Conservation (phyloP, 2,888 invertebrate genomes). For the Acanthococcus lagerstroemiae region DNA sequence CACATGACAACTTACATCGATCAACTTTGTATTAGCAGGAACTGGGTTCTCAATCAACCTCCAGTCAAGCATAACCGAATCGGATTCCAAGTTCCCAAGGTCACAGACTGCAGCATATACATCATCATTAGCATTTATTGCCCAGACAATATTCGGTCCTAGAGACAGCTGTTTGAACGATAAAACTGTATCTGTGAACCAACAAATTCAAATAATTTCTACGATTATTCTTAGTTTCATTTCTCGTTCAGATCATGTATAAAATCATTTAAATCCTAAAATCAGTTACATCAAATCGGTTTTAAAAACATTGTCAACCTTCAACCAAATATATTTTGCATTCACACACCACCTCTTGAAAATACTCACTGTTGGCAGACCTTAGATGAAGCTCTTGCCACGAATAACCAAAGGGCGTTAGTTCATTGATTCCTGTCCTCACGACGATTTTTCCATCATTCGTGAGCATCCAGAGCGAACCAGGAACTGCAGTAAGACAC, state of each 20-base stretch:
- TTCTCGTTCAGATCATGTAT: neutral
- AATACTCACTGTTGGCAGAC: neutral
- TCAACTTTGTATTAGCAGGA: slow-evolving; percentile 3
- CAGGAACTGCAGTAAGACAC: slow-evolving; percentile 42
- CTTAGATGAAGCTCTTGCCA: slow-evolving; percentile 8
- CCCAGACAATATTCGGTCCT: slow-evolving; percentile 45
- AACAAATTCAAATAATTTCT: neutral
- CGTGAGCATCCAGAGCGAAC: slow-evolving; percentile 45
- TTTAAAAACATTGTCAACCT: too few species aligned
- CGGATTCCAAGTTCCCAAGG: slow-evolving; percentile 41
- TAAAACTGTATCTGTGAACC: slow-evolving; percentile 30
- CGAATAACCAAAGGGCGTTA: slow-evolving; percentile 41
- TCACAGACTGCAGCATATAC: slow-evolving; percentile 45
- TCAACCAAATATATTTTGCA: neutral
- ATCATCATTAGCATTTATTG: slow-evolving; percentile 44
- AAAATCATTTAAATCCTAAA: neutral
- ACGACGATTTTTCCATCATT: slow-evolving; percentile 43
- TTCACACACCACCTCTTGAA: neutral
- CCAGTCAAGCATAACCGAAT: slow-evolving; percentile 45
- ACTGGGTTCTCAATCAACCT: slow-evolving; percentile 40
- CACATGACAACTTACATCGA: slow-evolving; percentile 7
- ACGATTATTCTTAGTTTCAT: neutral
- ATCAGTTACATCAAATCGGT: too few species aligned
- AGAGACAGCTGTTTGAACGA: slow-evolving; percentile 43
- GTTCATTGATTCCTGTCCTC: slow-evolving; percentile 42